Percentiles rank a stretch among this genome's conserved stretches.
phyloP scores from a whole-genome alignment of 2,113 vertebrate species.

The Puntigrus tetrazona region DNA sequence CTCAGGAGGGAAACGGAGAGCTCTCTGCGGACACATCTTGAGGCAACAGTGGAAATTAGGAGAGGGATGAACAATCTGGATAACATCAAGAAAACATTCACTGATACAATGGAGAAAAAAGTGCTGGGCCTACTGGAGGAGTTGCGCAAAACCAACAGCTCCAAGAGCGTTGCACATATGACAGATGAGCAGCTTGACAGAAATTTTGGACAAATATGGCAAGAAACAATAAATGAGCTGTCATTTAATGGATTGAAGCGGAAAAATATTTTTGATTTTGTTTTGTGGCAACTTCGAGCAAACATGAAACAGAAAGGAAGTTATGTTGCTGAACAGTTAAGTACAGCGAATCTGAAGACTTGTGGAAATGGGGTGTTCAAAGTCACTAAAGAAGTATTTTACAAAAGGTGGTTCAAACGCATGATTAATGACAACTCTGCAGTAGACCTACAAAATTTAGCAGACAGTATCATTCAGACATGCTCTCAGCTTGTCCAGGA shows the following conservation, averaged over 20 bases:
- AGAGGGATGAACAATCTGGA: slow-evolving; percentile 51
- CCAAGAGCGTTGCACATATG: neutral
- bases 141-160: slow-evolving; percentile 34
- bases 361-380: slow-evolving; percentile 24
- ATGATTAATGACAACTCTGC: fast-evolving
- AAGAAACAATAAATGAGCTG: neutral
- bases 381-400: fast-evolving
- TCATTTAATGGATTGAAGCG: neutral
- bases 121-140: slow-evolving; percentile 46
- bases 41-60: slow-evolving; percentile 43
- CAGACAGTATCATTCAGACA: slow-evolving; percentile 7
- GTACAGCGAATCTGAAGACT: fast-evolving
- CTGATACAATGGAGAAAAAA: slow-evolving; percentile 41
- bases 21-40: slow-evolving; percentile 36
- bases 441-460: fast-evolving
- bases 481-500: neutral
- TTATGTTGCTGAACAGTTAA: slow-evolving; percentile 5
- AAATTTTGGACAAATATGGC: slow-evolving; percentile 65
- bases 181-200: slow-evolving; percentile 22
- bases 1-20: slow-evolving; percentile 49
- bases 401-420: fast-evolving
- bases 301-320: slow-evolving; percentile 52
- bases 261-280: neutral
- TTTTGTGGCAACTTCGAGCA: neutral
- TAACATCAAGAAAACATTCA: slow-evolving; percentile 53